Evolutionary conservation across 2,888 invertebrate species (phyloP).

Genomic region (Platerodrilus igneus): DNA sequence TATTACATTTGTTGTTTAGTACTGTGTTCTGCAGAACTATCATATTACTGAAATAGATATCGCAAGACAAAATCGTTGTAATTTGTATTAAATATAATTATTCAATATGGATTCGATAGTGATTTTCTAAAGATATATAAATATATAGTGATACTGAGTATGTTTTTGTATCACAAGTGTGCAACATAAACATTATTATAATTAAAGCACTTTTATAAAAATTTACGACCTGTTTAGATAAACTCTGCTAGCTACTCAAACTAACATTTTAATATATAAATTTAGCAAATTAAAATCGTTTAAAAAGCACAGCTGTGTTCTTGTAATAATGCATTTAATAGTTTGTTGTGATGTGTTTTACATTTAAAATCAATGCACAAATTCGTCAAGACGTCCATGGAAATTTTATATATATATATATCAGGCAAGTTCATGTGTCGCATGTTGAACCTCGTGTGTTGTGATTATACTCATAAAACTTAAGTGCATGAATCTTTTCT

Average conservation of each 20-base stretch:
- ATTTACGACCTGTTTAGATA: conserved; percentile 6
- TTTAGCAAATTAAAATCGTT: conserved; percentile 4
- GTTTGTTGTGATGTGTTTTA: conserved; percentile 12
- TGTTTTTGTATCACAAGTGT: too few relatives aligned
- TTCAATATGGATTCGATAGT: too few relatives aligned
- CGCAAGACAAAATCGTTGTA: too few relatives aligned
- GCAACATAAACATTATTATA: too few relatives aligned
- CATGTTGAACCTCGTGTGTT: conserved; percentile 32
- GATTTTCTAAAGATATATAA: too few relatives aligned
- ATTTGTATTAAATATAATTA: too few relatives aligned
- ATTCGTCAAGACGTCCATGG: conserved; percentile 9
- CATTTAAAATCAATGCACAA: conserved; percentile 13
- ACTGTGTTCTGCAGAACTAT: too few relatives aligned
- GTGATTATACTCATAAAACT: conserved; percentile 30
- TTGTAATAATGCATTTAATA: conserved; percentile 6
- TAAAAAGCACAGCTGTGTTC: conserved; percentile 3
- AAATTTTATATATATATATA: conserved; percentile 8
- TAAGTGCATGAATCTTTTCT: conserved; percentile 32
- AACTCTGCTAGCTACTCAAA: conserved; percentile 14
- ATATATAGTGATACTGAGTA: too few relatives aligned
- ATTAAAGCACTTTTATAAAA: too few relatives aligned
- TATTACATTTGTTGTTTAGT: too few relatives aligned
- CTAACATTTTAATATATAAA: neutral
- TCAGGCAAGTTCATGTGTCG: conserved; percentile 33
- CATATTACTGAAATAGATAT: too few relatives aligned